Percentiles rank a stretch among this genome's conserved stretches.
Conservation (phyloP, 2,113 vertebrate genomes). For the Ctenomys sociabilis region DNA sequence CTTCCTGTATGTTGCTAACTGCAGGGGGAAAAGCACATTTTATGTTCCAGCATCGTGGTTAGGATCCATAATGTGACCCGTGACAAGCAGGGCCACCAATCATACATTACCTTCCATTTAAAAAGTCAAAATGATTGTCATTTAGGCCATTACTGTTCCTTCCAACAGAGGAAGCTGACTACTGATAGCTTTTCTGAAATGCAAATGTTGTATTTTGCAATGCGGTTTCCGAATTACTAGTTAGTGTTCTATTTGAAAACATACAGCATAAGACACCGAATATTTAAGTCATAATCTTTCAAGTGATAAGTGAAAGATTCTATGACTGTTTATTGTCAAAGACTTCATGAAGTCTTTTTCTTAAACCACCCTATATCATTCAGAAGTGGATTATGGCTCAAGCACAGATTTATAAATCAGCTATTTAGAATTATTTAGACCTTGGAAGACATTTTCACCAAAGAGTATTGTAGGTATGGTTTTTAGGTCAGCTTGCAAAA, state of each 20-base stretch:
- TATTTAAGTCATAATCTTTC: neutral
- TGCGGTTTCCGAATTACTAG: neutral
- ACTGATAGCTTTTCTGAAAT: neutral
- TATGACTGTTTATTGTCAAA: neutral
- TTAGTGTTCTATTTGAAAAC: neutral
- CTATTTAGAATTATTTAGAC: neutral
- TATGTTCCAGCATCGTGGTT: accelerated
- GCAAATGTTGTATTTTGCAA: neutral
- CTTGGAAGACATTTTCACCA: neutral
- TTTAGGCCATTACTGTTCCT: neutral
- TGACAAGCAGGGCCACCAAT: neutral
- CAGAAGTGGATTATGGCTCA: neutral
- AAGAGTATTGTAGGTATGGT: neutral
- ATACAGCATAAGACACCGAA: neutral
- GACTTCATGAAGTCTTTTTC: neutral
- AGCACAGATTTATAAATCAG: neutral
- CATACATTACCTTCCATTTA: neutral
- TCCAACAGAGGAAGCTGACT: too few relatives aligned
- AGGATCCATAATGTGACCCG: accelerated
- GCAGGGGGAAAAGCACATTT: accelerated
- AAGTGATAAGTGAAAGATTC: neutral
- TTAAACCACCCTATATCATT: neutral
- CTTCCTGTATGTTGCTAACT: neutral
- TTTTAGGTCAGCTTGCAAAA: neutral
- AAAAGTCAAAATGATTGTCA: neutral